phyloP scores from a whole-genome alignment of 2,888 invertebrate genomes.

The Hypomecis atomaria region DNA sequence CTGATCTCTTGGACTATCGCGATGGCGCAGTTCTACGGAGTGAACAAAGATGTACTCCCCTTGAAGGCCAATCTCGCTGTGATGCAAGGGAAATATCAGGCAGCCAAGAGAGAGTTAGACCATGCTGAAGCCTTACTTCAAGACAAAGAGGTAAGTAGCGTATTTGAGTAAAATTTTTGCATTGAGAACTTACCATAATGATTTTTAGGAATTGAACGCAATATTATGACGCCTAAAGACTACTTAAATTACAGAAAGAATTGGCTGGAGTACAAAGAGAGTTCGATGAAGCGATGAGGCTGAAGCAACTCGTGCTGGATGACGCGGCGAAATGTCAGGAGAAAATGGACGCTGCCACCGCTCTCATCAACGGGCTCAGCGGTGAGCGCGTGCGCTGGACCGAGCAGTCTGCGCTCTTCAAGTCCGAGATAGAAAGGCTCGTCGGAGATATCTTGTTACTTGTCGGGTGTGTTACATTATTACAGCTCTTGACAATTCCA shows the following conservation, averaged over 20 bases:
- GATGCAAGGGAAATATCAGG: conserved; percentile 90
- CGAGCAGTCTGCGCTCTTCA: conserved; percentile 92
- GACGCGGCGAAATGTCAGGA: conserved; percentile 92
- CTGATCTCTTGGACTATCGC: conserved; percentile 95
- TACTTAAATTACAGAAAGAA: conserved; percentile 62
- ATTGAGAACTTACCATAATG: no score
- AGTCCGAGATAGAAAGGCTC: conserved; percentile 92
- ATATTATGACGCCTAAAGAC: no score
- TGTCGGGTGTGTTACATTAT: conserved; percentile 79
- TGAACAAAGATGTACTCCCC: conserved; percentile 95
- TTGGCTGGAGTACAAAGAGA: conserved; percentile 86
- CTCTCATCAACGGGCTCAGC: conserved; percentile 93
- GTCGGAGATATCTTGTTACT: conserved; percentile 93
- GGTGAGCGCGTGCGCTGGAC: conserved; percentile 95
- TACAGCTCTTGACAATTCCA: no score
- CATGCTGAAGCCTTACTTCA: conserved; percentile 82
- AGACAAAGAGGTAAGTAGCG: conserved; percentile 76
- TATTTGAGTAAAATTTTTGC: no score
- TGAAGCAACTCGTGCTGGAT: conserved; percentile 90
- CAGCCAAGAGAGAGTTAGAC: conserved; percentile 85
- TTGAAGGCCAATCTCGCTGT: conserved; percentile 92
- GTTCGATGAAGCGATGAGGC: conserved; percentile 89
- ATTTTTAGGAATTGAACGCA: no score
- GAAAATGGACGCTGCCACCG: conserved; percentile 95
- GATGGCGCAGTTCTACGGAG: conserved; percentile 92